Percentiles rank a stretch among this genome's conserved stretches.
Evolutionary conservation across 2,888 invertebrate genomes (phyloP).

Genomic region (Helicoverpa assulta): DNA sequence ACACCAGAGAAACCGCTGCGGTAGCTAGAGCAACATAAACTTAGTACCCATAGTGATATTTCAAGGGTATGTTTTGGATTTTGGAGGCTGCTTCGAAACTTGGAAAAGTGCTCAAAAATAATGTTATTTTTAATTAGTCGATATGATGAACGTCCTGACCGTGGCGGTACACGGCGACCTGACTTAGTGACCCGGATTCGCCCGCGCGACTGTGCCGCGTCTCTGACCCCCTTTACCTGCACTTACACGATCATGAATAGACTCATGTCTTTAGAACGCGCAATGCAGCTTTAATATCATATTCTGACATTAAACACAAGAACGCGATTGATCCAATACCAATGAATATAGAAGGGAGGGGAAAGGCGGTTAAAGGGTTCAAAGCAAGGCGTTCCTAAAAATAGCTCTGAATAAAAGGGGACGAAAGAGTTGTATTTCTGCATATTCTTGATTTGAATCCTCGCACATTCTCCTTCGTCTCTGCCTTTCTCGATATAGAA

Average conservation of each 20-base stretch:
- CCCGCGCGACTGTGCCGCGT: constrained; percentile 59
- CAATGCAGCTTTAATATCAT: constrained; percentile 29
- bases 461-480: too few species aligned
- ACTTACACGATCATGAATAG: constrained; percentile 48
- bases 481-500: too few species aligned
- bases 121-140: constrained; percentile 56
- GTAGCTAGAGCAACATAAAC: background rate
- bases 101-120: constrained; percentile 5
- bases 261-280: constrained; percentile 13
- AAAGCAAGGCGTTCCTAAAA: constrained; percentile 14
- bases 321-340: constrained; percentile 16
- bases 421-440: background rate
- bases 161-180: constrained; percentile 74
- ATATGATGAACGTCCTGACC: constrained; percentile 67
- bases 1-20: too few species aligned
- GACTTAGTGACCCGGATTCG: constrained; percentile 82
- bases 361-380: background rate
- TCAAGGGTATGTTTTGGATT: background rate
- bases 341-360: background rate
- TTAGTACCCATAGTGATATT: background rate
- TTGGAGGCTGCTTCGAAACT: background rate
- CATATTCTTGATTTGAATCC: too few species aligned
- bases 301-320: constrained; percentile 14
- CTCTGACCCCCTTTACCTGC: constrained; percentile 76
- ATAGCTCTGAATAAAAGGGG: background rate